phyloP scores from a whole-genome alignment of 2,888 invertebrate species.

The Willowsia nigromaculata region DNA sequence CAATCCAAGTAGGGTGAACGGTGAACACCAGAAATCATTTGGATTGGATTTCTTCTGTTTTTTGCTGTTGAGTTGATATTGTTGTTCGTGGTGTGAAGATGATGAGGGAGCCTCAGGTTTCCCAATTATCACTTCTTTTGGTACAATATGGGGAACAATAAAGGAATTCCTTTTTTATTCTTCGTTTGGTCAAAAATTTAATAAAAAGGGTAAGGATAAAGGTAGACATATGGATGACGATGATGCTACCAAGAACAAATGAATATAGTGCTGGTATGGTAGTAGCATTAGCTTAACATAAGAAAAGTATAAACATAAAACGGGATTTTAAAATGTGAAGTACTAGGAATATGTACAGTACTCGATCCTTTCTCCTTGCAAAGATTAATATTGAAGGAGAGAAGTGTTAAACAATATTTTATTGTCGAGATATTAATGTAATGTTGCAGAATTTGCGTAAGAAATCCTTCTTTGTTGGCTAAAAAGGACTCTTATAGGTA shows the following conservation, averaged over 20 bases:
- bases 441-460: no score
- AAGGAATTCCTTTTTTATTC: constrained; percentile 13
- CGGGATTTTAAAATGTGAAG: no score
- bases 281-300: no score
- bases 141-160: constrained; percentile 56
- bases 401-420: no score
- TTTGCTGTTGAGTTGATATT: neutral
- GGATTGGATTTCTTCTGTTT: constrained; percentile 11
- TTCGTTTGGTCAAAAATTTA: constrained; percentile 36
- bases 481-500: no score
- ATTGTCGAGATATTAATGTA: no score
- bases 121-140: constrained; percentile 68
- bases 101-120: constrained; percentile 63
- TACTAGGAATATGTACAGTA: no score
- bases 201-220: neutral
- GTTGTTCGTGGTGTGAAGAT: constrained; percentile 28
- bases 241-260: neutral
- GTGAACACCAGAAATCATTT: constrained; percentile 1
- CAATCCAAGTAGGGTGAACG: neutral
- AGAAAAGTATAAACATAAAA: no score
- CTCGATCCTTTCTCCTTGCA: no score
- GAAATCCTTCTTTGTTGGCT: no score
- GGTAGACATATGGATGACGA: neutral
- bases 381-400: no score
- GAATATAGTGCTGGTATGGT: no score